A percentile compares a stretch with the other conserved stretches of the same genome.
These are phyloP conservation scores for Eupeodes latifasciatus DNA, from an alignment of 2,888 invertebrate genomes.

Conservation along the genomic window DNA sequence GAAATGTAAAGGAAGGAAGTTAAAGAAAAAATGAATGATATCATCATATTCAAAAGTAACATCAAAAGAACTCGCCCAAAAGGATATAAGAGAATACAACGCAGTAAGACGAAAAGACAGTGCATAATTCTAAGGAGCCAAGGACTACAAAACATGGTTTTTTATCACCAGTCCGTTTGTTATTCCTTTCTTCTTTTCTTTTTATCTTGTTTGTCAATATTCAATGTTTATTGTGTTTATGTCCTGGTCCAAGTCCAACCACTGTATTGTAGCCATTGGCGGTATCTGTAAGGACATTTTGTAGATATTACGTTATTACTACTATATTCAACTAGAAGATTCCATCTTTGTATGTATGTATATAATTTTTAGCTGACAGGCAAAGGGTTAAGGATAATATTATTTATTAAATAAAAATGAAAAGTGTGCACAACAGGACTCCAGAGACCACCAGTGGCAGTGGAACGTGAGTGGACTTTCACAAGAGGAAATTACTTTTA, in stretches of 20 bases:
- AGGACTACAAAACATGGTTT: slow-evolving; percentile 24
- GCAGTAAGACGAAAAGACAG: slow-evolving; percentile 37
- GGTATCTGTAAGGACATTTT: slow-evolving; percentile 12
- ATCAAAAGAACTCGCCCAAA: slow-evolving; percentile 63
- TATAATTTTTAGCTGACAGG: not conserved
- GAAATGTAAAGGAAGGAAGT: slow-evolving; percentile 27
- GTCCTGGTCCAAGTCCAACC: not conserved
- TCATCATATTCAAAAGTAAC: slow-evolving; percentile 38
- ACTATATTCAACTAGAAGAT: not conserved
- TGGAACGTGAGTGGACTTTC: slow-evolving; percentile 76
- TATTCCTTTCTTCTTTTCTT: not conserved
- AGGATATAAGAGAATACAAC: slow-evolving; percentile 42
- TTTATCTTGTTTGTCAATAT: slow-evolving; percentile 31
- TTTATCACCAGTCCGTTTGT: slow-evolving; percentile 10
- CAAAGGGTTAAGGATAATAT: slow-evolving; percentile 64
- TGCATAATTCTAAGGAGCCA: not conserved
- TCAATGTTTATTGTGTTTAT: slow-evolving; percentile 55
- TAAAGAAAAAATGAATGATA: slow-evolving; percentile 22
- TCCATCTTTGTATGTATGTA: not conserved
- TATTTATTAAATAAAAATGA: slow-evolving; percentile 76
- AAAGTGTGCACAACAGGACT: slow-evolving; percentile 69
- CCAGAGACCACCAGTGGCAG: not conserved
- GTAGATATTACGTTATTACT: slow-evolving; percentile 26
- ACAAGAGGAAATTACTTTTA: slow-evolving; percentile 57
- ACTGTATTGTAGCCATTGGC: not conserved